Base-by-base conservation (phyloP, 2,797 vertebrate genomes). In the Gymnodraco acuticeps region DNA sequence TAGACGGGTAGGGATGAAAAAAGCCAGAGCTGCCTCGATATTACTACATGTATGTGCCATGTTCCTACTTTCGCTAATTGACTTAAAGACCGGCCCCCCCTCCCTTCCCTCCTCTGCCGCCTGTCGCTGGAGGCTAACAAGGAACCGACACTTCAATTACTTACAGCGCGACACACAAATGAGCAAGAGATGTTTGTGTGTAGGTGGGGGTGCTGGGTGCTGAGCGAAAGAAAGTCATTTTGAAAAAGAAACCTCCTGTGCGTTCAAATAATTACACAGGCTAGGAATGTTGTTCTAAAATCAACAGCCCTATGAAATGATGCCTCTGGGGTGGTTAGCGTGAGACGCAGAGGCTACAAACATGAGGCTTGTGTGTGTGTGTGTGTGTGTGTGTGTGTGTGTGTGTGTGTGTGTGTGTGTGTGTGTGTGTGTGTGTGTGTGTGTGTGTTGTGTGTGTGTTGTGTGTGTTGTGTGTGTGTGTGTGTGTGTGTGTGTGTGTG, bases 181-280 rank as follows among this genome's bases (percentile, higher is more conserved):
- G 78, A 84, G 78, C 73, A 43, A 63, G 73, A 76, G 69, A 60
- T 77, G 56, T 81, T 61, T 68, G 71, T 78, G 55, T 65, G 52
- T 45, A 0, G 33, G 33, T 7, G 33, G 33, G 33, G 33, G 33
- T 9, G 27, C 52, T 50, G 43, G 51, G 55, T 50, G 51, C 3
- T 4, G 41, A 15, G 78, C 4, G 14, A 83, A 81, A 68, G 74
- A 84, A 84, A 85, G 75, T 81, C 66, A 81, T 68, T 73, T 68
- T 81, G 47, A 81, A 82, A 90, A 84, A 78, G 72, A 83, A 89
- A 89, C 66, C 78, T 85, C 82, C 80, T 74, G 84, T 87, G 82
- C 73, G 87, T 92, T 91, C 61, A 80, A 86, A 92, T 91, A 91
- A 94, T 93, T 91, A 86, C 85, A 89, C 71, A 78, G 80, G 80